A percentile compares a stretch with the other conserved stretches of the same genome.
These are phyloP conservation scores for Asarcornis scutulata DNA, from an alignment of 2,113 vertebrate species.

Conservation along the genomic window DNA sequence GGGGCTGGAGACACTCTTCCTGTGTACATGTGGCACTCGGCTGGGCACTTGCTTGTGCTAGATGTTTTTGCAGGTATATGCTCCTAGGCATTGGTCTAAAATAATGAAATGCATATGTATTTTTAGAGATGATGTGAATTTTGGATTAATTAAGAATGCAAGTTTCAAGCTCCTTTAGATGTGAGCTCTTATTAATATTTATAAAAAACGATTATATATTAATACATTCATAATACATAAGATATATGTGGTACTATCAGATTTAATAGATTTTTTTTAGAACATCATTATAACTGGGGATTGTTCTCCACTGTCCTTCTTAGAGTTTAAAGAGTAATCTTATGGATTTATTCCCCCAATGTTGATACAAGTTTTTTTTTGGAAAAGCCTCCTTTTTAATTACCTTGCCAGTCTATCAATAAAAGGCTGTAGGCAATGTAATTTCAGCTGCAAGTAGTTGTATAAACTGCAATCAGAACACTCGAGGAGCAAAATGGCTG, in stretches of 20 bases:
- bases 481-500: background rate
- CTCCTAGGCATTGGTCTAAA: background rate
- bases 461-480: background rate
- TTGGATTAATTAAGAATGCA: conserved; percentile 57
- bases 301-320: conserved; percentile 28
- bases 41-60: no score
- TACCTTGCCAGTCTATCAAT: conserved; percentile 45
- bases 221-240: conserved; percentile 55
- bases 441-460: background rate
- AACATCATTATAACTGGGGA: background rate
- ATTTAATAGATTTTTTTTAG: conserved; percentile 27
- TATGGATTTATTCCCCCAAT: conserved; percentile 25
- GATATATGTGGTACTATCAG: background rate
- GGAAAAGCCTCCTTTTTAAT: conserved; percentile 44
- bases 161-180: conserved; percentile 9
- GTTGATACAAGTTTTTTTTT: conserved; percentile 36
- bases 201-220: conserved; percentile 56
- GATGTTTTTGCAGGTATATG: background rate
- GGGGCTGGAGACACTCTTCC: no score
- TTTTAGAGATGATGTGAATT: conserved; percentile 36
- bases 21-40: accelerated
- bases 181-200: conserved; percentile 67
- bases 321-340: background rate
- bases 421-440: background rate
- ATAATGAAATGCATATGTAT: background rate